Base-by-base conservation (phyloP, 2,888 invertebrate species). In the Pseudococcus longispinus region DNA sequence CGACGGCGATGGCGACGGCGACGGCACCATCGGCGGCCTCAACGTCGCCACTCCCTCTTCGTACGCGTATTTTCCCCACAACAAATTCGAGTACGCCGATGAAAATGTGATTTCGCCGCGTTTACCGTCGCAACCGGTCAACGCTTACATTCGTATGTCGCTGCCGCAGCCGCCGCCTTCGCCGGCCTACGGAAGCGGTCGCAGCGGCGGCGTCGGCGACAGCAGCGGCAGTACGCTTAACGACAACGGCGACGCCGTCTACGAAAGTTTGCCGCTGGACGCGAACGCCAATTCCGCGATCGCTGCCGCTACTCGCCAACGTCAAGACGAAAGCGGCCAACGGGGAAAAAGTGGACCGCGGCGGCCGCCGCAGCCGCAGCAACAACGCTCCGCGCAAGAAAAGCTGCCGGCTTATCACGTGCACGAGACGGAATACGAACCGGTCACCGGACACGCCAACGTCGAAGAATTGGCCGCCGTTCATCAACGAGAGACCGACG, bases 401-500 rank as follows among this genome's bases (percentile, higher is more conserved):
- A 13, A 37, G 84, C 1, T 15, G 1, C 32, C 84, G 32, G 18
- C 6, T 26, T 29, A 44, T 23, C 23, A 18, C 5, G 46, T 83
- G 1, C 46, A 44, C 83, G 83, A 83, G 2, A 29, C 20, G 1
- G 83, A 44, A 13, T 77, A 85, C 51, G 85, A 51, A 5, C 85
- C 15, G 51, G n/a, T n/a, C 1, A n/a, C n/a, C 32, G 85, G 44
- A 18, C 77, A 85, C n/a, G 32, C 29, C 5, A 85, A 77, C 11
- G 70, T 70, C 32, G 85, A 70, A 13, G 51, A 74, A 13, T 29
- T 85, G 46, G 85, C 85, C 11, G 85, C 85, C 15, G n/a, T n/a
- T 20, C 85, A 85, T 20, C 42, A 85, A 18, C 37, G 11, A 26
- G 85, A 85, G 32, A 85, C 85, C 2, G 85, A 85, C 29, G 85